A percentile compares a stretch with the other conserved stretches of the same genome.
These are phyloP conservation scores for Ernsta delagoae DNA, from an alignment of 2,888 invertebrate species.

Conservation along the genomic window DNA sequence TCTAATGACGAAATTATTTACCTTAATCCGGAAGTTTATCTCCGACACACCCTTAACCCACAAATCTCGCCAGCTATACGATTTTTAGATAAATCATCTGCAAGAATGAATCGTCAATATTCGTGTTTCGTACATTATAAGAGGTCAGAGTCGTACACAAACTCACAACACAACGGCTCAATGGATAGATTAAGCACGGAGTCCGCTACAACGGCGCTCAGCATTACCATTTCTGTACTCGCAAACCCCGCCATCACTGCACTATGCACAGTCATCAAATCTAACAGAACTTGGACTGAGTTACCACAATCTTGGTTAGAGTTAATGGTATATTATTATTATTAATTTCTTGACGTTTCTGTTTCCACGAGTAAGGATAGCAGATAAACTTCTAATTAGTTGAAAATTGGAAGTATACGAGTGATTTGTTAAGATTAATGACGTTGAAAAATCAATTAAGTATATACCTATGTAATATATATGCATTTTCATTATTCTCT, in stretches of 20 bases:
- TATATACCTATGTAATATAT: no score
- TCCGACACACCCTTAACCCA: background rate
- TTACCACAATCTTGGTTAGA: background rate
- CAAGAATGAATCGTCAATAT: slow-evolving; percentile 6
- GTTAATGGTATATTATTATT: background rate
- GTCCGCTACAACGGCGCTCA: slow-evolving; percentile 45
- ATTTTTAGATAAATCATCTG: slow-evolving; percentile 1
- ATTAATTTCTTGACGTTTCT: background rate
- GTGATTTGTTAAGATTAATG: no score
- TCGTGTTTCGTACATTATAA: slow-evolving; percentile 13
- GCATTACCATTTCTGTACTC: slow-evolving; percentile 17
- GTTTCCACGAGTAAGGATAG: no score
- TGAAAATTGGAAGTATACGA: no score
- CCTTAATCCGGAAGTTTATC: background rate
- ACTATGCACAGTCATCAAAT: slow-evolving; percentile 41
- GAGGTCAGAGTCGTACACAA: slow-evolving; percentile 35
- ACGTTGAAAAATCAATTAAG: no score
- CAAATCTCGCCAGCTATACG: background rate
- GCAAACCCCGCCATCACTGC: background rate
- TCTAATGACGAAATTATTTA: no score
- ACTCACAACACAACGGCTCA: slow-evolving; percentile 56
- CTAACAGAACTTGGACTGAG: background rate
- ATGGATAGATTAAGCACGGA: slow-evolving; percentile 74
- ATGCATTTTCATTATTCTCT: no score
- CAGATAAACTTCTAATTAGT: no score